Percentiles rank a stretch among this genome's conserved stretches.
These are phyloP conservation scores for Tetranychus piercei DNA, from an alignment of 2,888 invertebrate species.

Conservation along the genomic window DNA sequence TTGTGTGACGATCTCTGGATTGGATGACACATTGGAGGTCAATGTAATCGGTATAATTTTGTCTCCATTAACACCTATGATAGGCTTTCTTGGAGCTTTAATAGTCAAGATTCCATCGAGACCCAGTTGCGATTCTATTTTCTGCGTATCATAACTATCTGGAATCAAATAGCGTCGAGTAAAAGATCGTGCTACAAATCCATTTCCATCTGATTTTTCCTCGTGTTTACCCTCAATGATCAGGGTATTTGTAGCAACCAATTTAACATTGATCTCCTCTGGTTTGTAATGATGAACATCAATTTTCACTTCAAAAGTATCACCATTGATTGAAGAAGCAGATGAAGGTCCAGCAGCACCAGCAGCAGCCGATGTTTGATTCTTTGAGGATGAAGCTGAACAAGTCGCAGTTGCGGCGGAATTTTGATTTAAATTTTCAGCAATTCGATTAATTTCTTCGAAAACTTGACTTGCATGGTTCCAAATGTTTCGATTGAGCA, in stretches of 20 bases:
- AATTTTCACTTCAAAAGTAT: not conserved
- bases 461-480: not conserved
- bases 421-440: not conserved
- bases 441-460: not conserved
- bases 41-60: not conserved
- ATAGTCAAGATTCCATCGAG: not conserved
- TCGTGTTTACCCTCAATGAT: not conserved
- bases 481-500: not conserved
- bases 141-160: not conserved
- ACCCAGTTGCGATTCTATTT: not conserved
- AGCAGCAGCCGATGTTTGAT: not conserved
- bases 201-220: not conserved
- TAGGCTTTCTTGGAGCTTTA: not conserved
- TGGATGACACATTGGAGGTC: not conserved
- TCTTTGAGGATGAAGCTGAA: not conserved
- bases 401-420: not conserved
- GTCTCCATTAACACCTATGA: not conserved
- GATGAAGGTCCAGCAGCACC: not conserved
- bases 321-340: not conserved
- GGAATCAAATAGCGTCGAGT: not conserved
- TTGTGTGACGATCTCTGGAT: too few relatives aligned
- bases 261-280: not conserved
- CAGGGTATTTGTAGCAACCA: not conserved
- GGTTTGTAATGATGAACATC: not conserved
- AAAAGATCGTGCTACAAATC: not conserved